These are phyloP conservation scores for Athripsodes cinereus DNA, from an alignment of 2,888 invertebrate species.

Conservation along the genomic window DNA sequence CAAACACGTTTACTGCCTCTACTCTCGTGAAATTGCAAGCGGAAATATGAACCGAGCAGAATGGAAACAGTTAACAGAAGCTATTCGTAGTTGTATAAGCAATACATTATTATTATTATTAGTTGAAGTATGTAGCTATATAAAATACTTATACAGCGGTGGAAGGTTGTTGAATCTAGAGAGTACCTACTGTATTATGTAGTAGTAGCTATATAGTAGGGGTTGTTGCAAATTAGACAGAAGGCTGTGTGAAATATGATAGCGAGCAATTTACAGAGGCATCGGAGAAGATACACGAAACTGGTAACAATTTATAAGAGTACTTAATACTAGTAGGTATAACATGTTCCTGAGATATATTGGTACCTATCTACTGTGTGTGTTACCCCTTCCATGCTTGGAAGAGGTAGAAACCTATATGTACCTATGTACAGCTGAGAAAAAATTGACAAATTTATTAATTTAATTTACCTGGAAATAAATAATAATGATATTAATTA, in stretches of 20 bases:
- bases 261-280: background rate
- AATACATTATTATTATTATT: background rate
- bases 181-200: no score
- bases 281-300: background rate
- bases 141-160: background rate
- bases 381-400: no score
- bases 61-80: background rate
- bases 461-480: no score
- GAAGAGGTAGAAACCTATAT: no score
- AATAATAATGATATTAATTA: no score
- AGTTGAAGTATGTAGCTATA: background rate
- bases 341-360: no score
- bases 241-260: background rate
- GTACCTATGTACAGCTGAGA: no score
- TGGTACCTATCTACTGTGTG: no score
- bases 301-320: no score
- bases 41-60: background rate
- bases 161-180: background rate
- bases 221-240: background rate
- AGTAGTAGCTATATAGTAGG: background rate
- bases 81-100: background rate
- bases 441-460: no score
- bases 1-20: constrained; percentile 9
- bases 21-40: background rate
- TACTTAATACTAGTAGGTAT: no score